Evolutionary conservation across 2,888 invertebrate genomes (phyloP), one percentile per base, ranked within the genome.

Genomic region (Octodonta nipae): DNA sequence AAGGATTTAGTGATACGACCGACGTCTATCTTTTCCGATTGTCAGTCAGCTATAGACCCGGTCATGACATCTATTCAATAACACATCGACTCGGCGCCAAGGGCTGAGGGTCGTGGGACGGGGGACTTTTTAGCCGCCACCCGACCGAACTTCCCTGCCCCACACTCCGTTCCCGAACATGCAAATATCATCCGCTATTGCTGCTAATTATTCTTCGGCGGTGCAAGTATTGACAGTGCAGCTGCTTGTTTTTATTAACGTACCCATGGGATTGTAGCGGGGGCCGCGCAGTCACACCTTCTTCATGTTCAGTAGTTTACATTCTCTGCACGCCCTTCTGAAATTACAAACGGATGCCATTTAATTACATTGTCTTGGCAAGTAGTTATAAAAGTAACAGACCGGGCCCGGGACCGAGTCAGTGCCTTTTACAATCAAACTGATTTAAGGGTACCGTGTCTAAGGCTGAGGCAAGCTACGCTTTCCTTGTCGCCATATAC

Each of bases 291-390:
- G 61, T 60, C 58, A 61, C 61, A 61, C 61, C 61, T 61, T 61
- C 58, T 61, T 52, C 59, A 59, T 61, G 61, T 61, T 58, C 51
- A 50, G 55, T 56, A 51, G 56, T 59, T 58, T 57, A 55, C 56
- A 60, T 59, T 59, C 61, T 50, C 55, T 52, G 56, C 61, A 60
- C 58, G 59, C 55, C 54, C 54, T 50, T 54, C 48, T 50, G 51
- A 61, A 58, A 61, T 61, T 61, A 61, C 61, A 60, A 61, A 61
- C 61, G 61, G 60, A 60, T 60, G 57, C 60, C 60, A 60, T 60
- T 61, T 60, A 60, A 61, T 61, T 61, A 61, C 60, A 60, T 60
- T 60, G 61, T 60, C 60, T 61, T 60, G 60, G 58, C 58, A 57
- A 58, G 55, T 58, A 58, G 58, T 56, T 60, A 56, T 59, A 59